Percentiles rank a stretch among this genome's conserved stretches.
phyloP scores from a whole-genome alignment of 2,113 vertebrate species.

The Sceloporus tristichus region DNA sequence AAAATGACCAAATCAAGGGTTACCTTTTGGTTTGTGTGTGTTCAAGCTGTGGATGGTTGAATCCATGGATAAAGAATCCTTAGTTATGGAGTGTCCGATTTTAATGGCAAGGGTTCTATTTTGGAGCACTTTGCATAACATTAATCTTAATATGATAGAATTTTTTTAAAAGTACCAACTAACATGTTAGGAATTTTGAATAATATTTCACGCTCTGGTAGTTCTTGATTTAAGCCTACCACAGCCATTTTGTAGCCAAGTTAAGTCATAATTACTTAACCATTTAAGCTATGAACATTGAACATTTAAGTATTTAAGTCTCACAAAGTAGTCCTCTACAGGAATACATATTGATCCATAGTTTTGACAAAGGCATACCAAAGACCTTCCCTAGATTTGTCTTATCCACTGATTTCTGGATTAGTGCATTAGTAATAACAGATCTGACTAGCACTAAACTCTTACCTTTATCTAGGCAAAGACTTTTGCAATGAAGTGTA shows the following conservation, averaged over 20 bases:
- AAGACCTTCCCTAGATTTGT: not conserved
- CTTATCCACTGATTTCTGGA: not conserved
- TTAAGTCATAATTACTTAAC: not conserved
- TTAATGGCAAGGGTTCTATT: no score
- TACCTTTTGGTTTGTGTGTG: no score
- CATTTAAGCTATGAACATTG: not conserved
- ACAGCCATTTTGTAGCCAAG: not conserved
- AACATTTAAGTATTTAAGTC: not conserved
- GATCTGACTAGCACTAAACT: conserved; percentile 6
- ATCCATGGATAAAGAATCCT: no score
- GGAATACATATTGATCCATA: not conserved
- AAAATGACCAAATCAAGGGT: no score
- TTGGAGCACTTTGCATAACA: no score
- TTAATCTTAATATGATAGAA: not conserved
- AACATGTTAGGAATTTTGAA: not conserved
- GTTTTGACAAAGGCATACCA: not conserved
- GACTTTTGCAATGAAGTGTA: not conserved
- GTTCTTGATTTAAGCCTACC: not conserved
- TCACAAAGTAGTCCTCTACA: not conserved
- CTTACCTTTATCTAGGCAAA: not conserved
- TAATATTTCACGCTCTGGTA: not conserved
- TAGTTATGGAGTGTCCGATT: no score
- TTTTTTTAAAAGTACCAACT: not conserved
- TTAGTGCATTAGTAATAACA: not conserved
- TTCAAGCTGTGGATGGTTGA: no score